phyloP scores from a whole-genome alignment of 2,888 invertebrate species.

The Trilocha varians region DNA sequence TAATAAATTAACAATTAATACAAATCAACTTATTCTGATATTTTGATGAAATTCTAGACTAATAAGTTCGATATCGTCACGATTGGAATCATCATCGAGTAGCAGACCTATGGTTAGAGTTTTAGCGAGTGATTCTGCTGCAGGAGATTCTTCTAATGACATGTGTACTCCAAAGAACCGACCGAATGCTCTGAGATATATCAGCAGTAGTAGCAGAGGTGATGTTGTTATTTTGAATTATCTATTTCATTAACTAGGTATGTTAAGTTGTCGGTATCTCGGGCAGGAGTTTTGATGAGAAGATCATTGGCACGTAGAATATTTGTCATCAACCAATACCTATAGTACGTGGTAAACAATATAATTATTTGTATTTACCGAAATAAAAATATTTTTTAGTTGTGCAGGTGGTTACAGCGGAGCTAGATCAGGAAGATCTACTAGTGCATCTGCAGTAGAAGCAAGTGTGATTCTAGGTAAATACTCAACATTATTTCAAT shows the following conservation, averaged over 20 bases:
- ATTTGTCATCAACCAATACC: no score
- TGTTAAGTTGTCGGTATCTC: no score
- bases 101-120: conserved; percentile 28
- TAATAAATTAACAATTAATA: no score
- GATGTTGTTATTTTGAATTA: conserved; percentile 1
- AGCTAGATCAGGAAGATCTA: conserved; percentile 48
- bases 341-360: no score
- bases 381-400: no score
- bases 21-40: no score
- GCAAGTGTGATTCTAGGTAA: conserved; percentile 60
- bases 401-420: conserved; percentile 49
- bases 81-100: conserved; percentile 43
- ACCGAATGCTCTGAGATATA: conserved; percentile 52
- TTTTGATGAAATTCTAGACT: conserved; percentile 6
- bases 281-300: no score
- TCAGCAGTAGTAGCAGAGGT: conserved; percentile 66
- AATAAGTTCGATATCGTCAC: conserved; percentile 41
- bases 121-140: conserved; percentile 50
- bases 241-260: background rate
- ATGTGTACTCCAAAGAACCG: conserved; percentile 47
- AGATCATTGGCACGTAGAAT: no score
- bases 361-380: no score
- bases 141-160: conserved; percentile 36
- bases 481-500: background rate
- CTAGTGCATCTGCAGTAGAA: conserved; percentile 44